These are phyloP conservation scores for Axea sp. DNA, from an alignment of 2,888 invertebrate genomes.

Conservation along the genomic window DNA sequence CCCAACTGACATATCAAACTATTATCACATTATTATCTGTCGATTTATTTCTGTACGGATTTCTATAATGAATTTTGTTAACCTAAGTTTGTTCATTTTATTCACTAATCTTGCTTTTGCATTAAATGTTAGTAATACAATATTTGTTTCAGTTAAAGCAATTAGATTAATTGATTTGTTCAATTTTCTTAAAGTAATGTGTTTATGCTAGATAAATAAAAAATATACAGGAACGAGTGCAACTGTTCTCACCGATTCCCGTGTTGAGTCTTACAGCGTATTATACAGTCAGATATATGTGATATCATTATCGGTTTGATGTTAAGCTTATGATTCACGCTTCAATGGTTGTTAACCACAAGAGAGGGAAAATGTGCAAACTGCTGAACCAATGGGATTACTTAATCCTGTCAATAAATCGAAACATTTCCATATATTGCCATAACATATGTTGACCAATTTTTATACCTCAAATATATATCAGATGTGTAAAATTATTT, in stretches of 20 bases:
- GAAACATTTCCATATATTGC: constrained; percentile 5
- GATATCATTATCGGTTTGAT: constrained; percentile 68
- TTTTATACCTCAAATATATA: constrained; percentile 13
- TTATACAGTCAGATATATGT: constrained; percentile 64
- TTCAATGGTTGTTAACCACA: constrained; percentile 66
- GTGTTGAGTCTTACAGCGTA: constrained; percentile 68
- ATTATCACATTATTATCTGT: no score
- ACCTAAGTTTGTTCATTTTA: no score
- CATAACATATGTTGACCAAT: constrained; percentile 21
- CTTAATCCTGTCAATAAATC: constrained; percentile 58
- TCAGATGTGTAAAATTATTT: constrained; percentile 18
- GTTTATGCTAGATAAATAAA: no score
- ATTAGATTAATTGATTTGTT: no score
- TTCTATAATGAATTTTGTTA: no score
- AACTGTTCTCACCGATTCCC: constrained; percentile 72
- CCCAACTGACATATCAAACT: no score
- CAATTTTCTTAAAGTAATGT: no score
- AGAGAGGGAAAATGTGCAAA: constrained; percentile 45
- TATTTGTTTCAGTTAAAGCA: no score
- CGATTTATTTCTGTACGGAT: no score
- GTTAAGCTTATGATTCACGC: constrained; percentile 71
- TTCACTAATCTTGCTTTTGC: no score
- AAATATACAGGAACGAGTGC: no score
- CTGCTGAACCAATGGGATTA: constrained; percentile 65
- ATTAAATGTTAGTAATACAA: no score